Percentiles rank a stretch among this genome's conserved stretches.
phyloP scores from a whole-genome alignment of 2,888 invertebrate species.

The Ernsta delagoae region DNA sequence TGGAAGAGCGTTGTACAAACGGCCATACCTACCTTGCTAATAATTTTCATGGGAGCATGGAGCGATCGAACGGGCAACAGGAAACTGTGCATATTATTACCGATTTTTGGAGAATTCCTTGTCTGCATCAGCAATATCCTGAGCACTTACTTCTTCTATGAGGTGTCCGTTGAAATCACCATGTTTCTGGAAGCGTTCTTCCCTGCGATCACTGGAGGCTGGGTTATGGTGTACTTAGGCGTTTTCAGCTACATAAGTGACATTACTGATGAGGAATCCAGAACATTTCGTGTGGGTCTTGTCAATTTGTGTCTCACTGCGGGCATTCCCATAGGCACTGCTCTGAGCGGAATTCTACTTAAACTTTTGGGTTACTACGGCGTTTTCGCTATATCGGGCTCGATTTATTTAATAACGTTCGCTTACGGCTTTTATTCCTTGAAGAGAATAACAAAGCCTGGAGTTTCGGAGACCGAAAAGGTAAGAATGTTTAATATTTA shows the following conservation, averaged over 20 bases:
- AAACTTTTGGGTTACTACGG: constrained; percentile 73
- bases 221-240: constrained; percentile 83
- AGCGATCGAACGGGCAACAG: constrained; percentile 85
- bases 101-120: constrained; percentile 80
- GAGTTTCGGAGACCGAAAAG: constrained; percentile 52
- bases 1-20: constrained; percentile 85
- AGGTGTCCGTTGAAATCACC: constrained; percentile 81
- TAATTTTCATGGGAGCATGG: constrained; percentile 86
- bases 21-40: constrained; percentile 79
- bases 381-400: constrained; percentile 63
- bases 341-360: constrained; percentile 80
- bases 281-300: constrained; percentile 86
- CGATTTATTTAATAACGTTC: constrained; percentile 70
- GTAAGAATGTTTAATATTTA: constrained; percentile 46
- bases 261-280: constrained; percentile 78
- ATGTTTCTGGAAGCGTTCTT: constrained; percentile 82
- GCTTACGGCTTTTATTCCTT: constrained; percentile 65
- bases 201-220: constrained; percentile 81
- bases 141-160: constrained; percentile 81
- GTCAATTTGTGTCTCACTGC: constrained; percentile 85
- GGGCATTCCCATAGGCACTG: constrained; percentile 83
- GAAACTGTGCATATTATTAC: constrained; percentile 83
- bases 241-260: constrained; percentile 87
- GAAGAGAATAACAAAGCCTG: constrained; percentile 65
- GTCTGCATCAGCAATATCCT: constrained; percentile 77